Evolutionary conservation across 2,113 vertebrate genomes (phyloP).

Genomic region (Nymphicus hollandicus): DNA sequence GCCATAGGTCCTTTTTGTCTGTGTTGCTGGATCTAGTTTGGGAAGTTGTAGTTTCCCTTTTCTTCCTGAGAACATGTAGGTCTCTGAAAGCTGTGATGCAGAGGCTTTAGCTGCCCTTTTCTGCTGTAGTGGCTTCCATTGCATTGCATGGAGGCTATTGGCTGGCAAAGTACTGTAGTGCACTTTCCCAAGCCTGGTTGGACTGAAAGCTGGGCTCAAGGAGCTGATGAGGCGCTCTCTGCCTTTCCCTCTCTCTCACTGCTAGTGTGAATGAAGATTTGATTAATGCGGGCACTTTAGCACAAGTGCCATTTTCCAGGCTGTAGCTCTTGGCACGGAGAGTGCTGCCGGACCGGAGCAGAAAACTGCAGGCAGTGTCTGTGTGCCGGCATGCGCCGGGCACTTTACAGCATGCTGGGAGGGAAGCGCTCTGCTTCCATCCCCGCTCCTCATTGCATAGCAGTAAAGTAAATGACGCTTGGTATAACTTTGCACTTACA

Average conservation of each 20-base stretch:
- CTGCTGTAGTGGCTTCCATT: accelerated
- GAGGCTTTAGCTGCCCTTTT: not conserved
- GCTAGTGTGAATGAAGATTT: slow-evolving; percentile 37
- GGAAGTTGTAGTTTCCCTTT: not conserved
- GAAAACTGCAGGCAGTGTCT: not conserved
- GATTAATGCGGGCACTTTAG: slow-evolving; percentile 51
- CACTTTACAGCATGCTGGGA: not conserved
- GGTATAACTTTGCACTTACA: slow-evolving; percentile 53
- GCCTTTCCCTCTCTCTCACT: not conserved
- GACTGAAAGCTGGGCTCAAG: not conserved
- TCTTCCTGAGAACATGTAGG: not conserved
- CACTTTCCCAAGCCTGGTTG: accelerated
- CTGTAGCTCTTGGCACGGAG: not conserved
- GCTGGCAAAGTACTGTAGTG: accelerated
- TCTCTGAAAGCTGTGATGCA: not conserved
- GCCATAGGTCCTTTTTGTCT: not conserved
- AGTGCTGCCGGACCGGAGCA: not conserved
- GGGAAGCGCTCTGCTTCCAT: slow-evolving; percentile 6
- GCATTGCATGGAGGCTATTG: accelerated
- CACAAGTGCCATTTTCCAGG: slow-evolving; percentile 39
- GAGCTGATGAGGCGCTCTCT: not conserved
- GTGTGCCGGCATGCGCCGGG: not conserved
- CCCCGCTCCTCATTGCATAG: slow-evolving; percentile 25
- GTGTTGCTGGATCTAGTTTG: not conserved
- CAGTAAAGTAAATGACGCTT: slow-evolving; percentile 70